These are phyloP conservation scores for Psilopogon haemacephalus DNA, from an alignment of 2,113 vertebrate species.

Conservation along the genomic window DNA sequence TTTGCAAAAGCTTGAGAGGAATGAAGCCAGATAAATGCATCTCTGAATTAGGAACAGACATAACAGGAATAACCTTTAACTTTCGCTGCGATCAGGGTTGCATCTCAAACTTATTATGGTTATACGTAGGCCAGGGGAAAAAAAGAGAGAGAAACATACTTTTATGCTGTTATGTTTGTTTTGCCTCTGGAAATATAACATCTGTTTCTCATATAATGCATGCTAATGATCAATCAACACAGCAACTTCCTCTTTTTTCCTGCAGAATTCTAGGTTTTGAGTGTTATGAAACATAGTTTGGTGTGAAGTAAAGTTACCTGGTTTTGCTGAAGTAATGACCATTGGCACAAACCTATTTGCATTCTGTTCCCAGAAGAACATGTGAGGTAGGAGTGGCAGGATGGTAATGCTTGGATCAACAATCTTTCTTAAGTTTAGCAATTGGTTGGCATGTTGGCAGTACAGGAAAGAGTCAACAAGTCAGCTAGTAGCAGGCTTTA, in stretches of 20 bases:
- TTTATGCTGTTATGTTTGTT: neutral
- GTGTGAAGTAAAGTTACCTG: neutral
- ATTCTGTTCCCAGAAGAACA: neutral
- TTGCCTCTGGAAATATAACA: neutral
- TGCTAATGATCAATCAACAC: neutral
- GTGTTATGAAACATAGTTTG: fast-evolving
- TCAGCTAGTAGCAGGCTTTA: neutral
- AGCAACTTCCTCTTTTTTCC: neutral
- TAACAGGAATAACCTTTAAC: neutral
- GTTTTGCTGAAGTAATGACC: too few relatives aligned
- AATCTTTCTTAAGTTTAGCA: neutral
- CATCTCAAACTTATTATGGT: neutral
- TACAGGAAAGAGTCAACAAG: neutral
- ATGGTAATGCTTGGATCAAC: neutral
- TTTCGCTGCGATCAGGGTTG: neutral
- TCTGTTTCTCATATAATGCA: neutral
- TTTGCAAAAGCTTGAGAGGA: neutral
- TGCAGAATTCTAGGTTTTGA: neutral
- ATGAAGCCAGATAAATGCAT: neutral
- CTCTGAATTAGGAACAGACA: neutral
- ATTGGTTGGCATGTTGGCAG: neutral
- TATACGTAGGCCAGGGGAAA: neutral
- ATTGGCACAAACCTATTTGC: too few relatives aligned
- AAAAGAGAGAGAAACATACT: neutral
- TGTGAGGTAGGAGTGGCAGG: neutral